Evolutionary conservation across 2,797 vertebrate genomes (phyloP).

Genomic region (Notamacropus eugenii): DNA sequence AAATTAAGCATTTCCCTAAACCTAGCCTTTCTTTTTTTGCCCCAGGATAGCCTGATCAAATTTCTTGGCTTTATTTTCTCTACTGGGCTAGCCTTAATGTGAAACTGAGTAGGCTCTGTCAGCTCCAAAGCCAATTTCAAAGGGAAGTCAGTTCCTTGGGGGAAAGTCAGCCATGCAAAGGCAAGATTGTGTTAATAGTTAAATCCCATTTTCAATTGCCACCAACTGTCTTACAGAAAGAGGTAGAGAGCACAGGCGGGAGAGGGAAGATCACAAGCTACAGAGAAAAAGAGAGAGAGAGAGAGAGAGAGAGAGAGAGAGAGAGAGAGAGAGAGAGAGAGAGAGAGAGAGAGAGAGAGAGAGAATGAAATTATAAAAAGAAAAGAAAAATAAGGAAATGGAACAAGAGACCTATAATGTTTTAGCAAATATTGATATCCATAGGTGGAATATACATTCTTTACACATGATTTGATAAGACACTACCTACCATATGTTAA

Average conservation of each 20-base stretch:
- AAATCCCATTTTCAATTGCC: slow-evolving; percentile 78
- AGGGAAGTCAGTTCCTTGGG: slow-evolving; percentile 63
- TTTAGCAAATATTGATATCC: background rate
- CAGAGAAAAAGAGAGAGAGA: background rate
- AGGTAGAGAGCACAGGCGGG: slow-evolving; percentile 61
- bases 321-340: background rate
- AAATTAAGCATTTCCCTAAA: slow-evolving; percentile 53
- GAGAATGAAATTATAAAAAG: slow-evolving; percentile 3
- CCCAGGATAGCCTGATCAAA: slow-evolving; percentile 55
- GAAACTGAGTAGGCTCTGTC: slow-evolving; percentile 64
- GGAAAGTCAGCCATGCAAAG: slow-evolving; percentile 59
- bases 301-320: slow-evolving; percentile 14
- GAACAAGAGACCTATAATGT: background rate
- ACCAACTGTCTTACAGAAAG: slow-evolving; percentile 58
- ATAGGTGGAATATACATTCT: slow-evolving; percentile 11
- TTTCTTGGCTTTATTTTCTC: slow-evolving; percentile 60
- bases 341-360: background rate
- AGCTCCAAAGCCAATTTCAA: slow-evolving; percentile 64
- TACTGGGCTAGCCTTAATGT: slow-evolving; percentile 56
- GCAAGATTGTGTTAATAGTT: slow-evolving; percentile 76
- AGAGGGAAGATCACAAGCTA: slow-evolving; percentile 57
- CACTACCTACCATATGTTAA: background rate
- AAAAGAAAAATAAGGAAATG: background rate
- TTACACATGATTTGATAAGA: slow-evolving; percentile 26
- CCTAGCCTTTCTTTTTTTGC: slow-evolving; percentile 50